phyloP scores from a whole-genome alignment of 2,888 invertebrate species.

The Taenaris catops region DNA sequence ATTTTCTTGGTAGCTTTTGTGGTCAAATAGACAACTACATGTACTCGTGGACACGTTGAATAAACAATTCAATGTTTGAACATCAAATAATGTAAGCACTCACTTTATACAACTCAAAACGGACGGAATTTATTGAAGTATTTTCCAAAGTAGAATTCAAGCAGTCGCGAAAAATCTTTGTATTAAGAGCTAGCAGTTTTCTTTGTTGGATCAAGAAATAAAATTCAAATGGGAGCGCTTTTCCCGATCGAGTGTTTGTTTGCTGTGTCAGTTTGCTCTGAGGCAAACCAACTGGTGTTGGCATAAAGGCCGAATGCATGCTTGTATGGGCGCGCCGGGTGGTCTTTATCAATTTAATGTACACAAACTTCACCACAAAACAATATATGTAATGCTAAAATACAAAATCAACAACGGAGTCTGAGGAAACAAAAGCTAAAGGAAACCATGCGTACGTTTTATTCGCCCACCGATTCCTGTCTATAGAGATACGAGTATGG shows the following conservation, averaged over 20 bases:
- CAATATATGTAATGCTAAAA: constrained; percentile 63
- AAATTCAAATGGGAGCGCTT: constrained; percentile 53
- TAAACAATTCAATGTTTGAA: constrained; percentile 16
- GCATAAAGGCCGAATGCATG: constrained; percentile 42
- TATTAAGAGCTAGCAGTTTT: constrained; percentile 22
- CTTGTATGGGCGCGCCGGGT: constrained; percentile 56
- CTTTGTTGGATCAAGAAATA: constrained; percentile 29
- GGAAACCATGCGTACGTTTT: constrained; percentile 21
- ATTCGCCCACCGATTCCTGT: constrained; percentile 21
- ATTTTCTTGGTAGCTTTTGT: constrained; percentile 15
- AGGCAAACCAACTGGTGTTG: constrained; percentile 67
- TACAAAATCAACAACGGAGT: constrained; percentile 50
- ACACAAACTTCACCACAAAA: constrained; percentile 62
- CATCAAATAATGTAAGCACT: constrained; percentile 15
- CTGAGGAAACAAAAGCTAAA: constrained; percentile 24
- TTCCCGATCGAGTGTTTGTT: constrained; percentile 58
- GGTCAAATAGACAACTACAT: constrained; percentile 17
- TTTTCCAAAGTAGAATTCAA: constrained; percentile 4
- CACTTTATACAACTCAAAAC: constrained; percentile 10
- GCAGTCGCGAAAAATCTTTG: constrained; percentile 3
- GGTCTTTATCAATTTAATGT: constrained; percentile 76
- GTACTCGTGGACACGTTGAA: constrained; percentile 9
- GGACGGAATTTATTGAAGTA: constrained; percentile 5
- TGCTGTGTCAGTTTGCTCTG: constrained; percentile 62
- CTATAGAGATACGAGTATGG: constrained; percentile 9